Base-by-base conservation (phyloP, 2,888 invertebrate genomes). In the Dugesia japonica region DNA sequence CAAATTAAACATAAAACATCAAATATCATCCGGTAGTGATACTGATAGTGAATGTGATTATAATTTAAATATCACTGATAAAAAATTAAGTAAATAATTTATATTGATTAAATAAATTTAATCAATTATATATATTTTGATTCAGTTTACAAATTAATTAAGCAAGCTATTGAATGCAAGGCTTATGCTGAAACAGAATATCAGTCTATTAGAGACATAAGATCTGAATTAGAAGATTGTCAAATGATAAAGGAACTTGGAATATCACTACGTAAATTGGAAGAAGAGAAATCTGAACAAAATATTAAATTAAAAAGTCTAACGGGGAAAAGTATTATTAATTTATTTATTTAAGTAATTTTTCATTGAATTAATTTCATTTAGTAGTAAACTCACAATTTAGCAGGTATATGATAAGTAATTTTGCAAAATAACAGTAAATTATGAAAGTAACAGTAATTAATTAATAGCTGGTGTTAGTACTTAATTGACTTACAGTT, bases 101-200 rank as follows among this genome's bases (percentile, higher is more conserved):
- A n/a, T n/a, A 56, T 56, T 56, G 23, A 56, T 56, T 38, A 38
- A 38, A 13, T 38, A 9, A 17, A 38, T 38, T n/a, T n/a, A n/a
- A n/a, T n/a, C n/a, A n/a, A n/a, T n/a, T n/a, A n/a, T n/a, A n/a
- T 38, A 17, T 31, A 31, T 31, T 31, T 31, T 31, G 13, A 31
- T 31, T 31, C n/a, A 56, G 56, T n/a, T 56, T 56, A 23, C 17
- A 56, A 56, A 56, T 56, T 56, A 56, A 56, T 56, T 23, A 56
- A 56, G 17, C 20, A 56, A 20, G 56, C 56, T 13, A 23, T 56
- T 56, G n/a, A 56, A 56, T 56, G 56, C n/a, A 56, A 56, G n/a
- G 56, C 56, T 4, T 56, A 56, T 23, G 56, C 56, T 56, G 56
- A 56, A 56, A 56, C 56, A 56, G 56, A 56, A 23, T 56, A 56